Base-by-base conservation (phyloP, 64 coral and sea anemone species). In the Acropora tenuis region DNA sequence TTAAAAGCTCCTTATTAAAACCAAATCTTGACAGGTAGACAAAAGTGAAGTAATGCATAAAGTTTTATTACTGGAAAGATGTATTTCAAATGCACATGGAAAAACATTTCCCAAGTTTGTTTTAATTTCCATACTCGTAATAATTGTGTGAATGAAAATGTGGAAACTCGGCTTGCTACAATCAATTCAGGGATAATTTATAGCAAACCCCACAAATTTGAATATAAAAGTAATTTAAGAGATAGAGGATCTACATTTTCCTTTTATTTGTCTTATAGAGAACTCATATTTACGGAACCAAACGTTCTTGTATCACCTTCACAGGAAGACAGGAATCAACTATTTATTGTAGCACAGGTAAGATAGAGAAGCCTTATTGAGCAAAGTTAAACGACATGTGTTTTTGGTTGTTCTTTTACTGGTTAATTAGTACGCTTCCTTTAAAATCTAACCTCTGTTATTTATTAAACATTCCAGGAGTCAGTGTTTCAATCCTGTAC, bases 201-300 rank as follows among this genome's bases (percentile, higher is more conserved):
- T 55, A 55, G 52, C 52, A 1, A 55, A 55, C 6, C 8, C 4
- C 50, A 53, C 1, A 53, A 1, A 9, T 9, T 1, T 55, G 52
- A 7, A 5, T 55, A 10, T 55, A 7, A 55, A 7, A 13, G 7
- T 63, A 12, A 12, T 63, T 10, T 63, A 63, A 63, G 60, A 2
- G 11, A 13, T 63, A 63, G 60, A 55, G 10, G 60, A 8, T 77
- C 0, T 50, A 43, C 47, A 13, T 48, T 0, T 63, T 13, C 67
- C 1, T 46, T 0, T 86, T 50, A 67, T 11, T 49, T 59, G 16
- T 41, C 8, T 91, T 87, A 20, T 73, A 97, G 95, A 74, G 95
- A 97, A 78, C 43, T 97, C 10, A 79, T 97, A 11, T 97, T 97
- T 52, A 97, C 95, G 79, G 95, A 97, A 42, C 78, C 92, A 49